Evolutionary conservation across 2,113 vertebrate genomes (phyloP).

Genomic region (Onychostruthus taczanowskii): DNA sequence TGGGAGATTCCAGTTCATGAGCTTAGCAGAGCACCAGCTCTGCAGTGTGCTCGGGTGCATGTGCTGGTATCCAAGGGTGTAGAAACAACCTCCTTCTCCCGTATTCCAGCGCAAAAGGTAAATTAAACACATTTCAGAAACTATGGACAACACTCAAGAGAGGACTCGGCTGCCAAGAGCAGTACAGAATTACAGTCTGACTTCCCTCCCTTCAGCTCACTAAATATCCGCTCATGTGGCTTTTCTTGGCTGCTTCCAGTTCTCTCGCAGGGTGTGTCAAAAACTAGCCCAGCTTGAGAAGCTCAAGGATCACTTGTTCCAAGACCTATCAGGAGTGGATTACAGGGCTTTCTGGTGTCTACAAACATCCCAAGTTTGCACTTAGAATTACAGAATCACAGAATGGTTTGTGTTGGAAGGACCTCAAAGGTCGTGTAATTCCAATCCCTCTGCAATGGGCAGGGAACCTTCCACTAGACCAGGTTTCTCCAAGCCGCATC

Average conservation of each 20-base stretch:
- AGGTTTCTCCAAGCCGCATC: not conserved
- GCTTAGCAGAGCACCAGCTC: not conserved
- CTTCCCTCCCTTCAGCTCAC: not conserved
- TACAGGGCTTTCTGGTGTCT: not conserved
- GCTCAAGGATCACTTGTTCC: not conserved
- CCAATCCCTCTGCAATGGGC: not conserved
- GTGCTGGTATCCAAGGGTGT: not conserved
- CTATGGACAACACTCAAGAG: not conserved
- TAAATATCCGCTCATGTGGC: not conserved
- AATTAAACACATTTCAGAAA: not conserved
- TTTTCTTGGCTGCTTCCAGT: constrained; percentile 34
- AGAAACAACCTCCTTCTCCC: not conserved
- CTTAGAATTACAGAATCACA: not conserved
- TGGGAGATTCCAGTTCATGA: not conserved
- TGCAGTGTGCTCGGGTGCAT: rapidly evolving
- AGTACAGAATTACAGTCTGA: not conserved
- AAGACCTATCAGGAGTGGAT: not conserved
- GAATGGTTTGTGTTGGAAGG: not conserved
- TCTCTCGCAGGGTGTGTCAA: not conserved
- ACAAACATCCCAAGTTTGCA: not conserved
- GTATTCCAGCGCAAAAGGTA: not conserved
- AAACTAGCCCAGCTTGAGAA: not conserved
- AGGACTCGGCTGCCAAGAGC: not conserved
- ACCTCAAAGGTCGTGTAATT: not conserved
- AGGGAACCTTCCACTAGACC: not conserved